phyloP scores from a whole-genome alignment of 2,888 invertebrate genomes.

The Tiliacea aurago region DNA sequence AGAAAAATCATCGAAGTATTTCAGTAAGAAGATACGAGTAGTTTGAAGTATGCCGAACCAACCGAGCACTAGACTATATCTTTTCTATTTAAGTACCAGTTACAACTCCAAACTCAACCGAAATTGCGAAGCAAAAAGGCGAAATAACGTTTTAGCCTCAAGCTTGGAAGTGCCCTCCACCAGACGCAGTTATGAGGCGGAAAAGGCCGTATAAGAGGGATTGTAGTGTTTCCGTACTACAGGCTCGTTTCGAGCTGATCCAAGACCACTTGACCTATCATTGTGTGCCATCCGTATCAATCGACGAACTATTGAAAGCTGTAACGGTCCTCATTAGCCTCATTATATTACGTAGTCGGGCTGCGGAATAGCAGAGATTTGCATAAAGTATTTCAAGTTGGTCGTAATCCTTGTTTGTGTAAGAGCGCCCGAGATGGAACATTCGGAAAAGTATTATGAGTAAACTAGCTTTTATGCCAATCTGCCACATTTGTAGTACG shows the following conservation, averaged over 20 bases:
- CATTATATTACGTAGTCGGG: constrained; percentile 49
- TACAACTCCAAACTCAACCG: constrained; percentile 29
- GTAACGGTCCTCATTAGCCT: constrained; percentile 51
- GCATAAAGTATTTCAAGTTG: constrained; percentile 59
- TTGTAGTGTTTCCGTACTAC: constrained; percentile 55
- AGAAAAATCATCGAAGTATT: not conserved
- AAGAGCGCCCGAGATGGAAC: constrained; percentile 25
- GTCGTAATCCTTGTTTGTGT: constrained; percentile 53
- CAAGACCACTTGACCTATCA: constrained; percentile 41
- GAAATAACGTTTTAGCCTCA: constrained; percentile 39
- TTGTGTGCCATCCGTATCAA: constrained; percentile 28
- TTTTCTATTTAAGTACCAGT: constrained; percentile 29
- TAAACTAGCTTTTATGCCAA: constrained; percentile 27
- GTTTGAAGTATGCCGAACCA: not conserved
- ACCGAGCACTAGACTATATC: not conserved
- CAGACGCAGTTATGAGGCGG: constrained; percentile 52
- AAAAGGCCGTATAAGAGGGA: constrained; percentile 38
- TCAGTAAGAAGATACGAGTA: not conserved
- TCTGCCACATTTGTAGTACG: constrained; percentile 34
- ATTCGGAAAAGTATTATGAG: constrained; percentile 42
- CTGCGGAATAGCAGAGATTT: constrained; percentile 46
- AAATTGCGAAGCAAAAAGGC: constrained; percentile 43
- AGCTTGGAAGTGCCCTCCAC: constrained; percentile 29
- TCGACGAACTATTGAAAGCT: constrained; percentile 31
- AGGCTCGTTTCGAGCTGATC: constrained; percentile 37